Evolutionary conservation across 2,113 vertebrate species (phyloP).

Genomic region (Ctenomys sociabilis): DNA sequence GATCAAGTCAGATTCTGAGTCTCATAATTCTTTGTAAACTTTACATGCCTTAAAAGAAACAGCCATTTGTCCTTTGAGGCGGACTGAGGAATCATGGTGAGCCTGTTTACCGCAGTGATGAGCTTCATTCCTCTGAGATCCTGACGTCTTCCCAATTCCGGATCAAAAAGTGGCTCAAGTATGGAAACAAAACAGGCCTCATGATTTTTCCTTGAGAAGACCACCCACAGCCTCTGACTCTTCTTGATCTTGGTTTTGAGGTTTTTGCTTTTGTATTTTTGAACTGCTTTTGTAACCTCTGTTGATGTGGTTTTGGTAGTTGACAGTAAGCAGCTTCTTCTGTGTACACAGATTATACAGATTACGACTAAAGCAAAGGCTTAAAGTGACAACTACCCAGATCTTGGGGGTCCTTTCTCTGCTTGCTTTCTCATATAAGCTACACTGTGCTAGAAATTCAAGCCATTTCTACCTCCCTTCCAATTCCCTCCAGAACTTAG

Average conservation of each 20-base stretch:
- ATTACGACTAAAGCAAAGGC: not conserved
- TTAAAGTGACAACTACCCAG: not conserved
- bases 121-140: not conserved
- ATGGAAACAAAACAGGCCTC: not conserved
- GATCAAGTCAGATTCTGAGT: not conserved
- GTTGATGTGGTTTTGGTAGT: not conserved
- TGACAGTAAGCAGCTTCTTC: not conserved
- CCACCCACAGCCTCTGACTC: not conserved
- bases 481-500: not conserved
- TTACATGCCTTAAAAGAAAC: not conserved
- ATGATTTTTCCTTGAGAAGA: not conserved
- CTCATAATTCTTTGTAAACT: not conserved
- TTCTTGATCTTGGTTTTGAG: not conserved
- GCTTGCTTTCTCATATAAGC: not conserved
- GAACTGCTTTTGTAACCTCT: not conserved
- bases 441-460: not conserved
- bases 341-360: not conserved
- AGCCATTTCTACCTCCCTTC: not conserved
- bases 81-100: not conserved
- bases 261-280: not conserved
- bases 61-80: not conserved
- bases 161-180: not conserved
- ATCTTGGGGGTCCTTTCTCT: not conserved
- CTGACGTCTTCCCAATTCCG: not conserved
- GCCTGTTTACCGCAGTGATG: not conserved